Evolutionary conservation across 2,888 invertebrate genomes (phyloP), one percentile per base, ranked within the genome.

Genomic region (Dolichomitus sp.): DNA sequence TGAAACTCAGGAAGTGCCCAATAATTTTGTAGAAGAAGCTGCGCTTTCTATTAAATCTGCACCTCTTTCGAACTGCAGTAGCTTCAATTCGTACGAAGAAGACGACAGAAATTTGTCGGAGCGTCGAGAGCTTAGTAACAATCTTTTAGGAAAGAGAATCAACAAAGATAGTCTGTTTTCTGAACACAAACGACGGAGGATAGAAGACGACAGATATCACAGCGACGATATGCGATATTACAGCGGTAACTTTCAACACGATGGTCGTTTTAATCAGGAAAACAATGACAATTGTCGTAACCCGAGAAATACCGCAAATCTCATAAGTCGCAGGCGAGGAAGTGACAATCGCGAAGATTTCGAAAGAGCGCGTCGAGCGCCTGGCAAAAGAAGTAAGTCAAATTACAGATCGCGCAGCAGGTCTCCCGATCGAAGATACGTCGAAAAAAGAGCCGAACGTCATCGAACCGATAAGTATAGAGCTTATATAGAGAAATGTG

Each of bases 351-450:
- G 42, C 2, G 48, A 54, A 0, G 52, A 79, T 14, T 61, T n/a
- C 0, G 11, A 70, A 0, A 23, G 50, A 27, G 23, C 0, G 6
- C 69, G 37, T 2, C n/a, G 23, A 11, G 0, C 19, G 9, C 65
- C 50, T 50, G 61, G 57, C 9, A 70, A 54, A 57, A 59, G 70
- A 23, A 65, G 69, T 11, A 61, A 69, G 54, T 73, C 76, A 63
- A 68, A 70, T 61, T 48, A 77, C 59, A 78, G 59, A 23, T 81
- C 82, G 19, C 76, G 69, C 54, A 78, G 75, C 54, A 82, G 66
- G 69, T 61, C 73, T 27, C 68, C 48, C 17, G 80, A 85, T 14
- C 69, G 63, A 40, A 27, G 73, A 68, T 23, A 52, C n/a, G 63
- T 72, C 40, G 70, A 75, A 14, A 72, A 68, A 40, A 66, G 17